Evolutionary conservation across 2,113 vertebrate genomes (phyloP).

Genomic region (Columba livia): DNA sequence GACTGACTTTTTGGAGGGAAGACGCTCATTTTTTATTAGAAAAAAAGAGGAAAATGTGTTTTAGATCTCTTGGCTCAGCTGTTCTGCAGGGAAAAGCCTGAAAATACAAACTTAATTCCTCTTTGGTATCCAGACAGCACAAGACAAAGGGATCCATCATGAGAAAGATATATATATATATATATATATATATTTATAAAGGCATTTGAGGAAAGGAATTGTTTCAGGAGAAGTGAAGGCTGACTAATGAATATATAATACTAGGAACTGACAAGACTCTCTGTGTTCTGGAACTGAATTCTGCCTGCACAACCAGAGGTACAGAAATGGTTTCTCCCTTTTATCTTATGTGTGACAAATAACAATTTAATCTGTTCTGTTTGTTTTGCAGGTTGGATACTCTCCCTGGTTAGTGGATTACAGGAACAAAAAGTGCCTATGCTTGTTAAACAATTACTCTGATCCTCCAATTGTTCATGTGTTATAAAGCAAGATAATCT

Average conservation of each 20-base stretch:
- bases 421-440: background rate
- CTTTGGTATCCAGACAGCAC: background rate
- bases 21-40: background rate
- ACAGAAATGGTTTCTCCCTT: background rate
- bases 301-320: background rate
- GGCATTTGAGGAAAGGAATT: background rate
- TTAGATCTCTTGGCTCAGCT: background rate
- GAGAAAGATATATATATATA: background rate
- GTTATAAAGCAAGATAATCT: background rate
- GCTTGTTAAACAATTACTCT: background rate
- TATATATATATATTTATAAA: background rate
- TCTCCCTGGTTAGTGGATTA: background rate
- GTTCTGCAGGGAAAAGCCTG: background rate
- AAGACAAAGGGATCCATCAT: background rate
- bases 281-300: background rate
- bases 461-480: background rate
- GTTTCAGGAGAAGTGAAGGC: background rate
- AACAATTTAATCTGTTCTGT: constrained; percentile 3
- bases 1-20: background rate
- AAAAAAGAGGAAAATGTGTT: background rate
- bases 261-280: background rate
- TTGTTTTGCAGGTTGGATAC: background rate
- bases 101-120: background rate
- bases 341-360: background rate
- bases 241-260: background rate